Percentiles rank a stretch among this genome's conserved stretches.
These are phyloP conservation scores for Drosophila ohnishii DNA, from an alignment of 1,140 invertebrate species.

Conservation along the genomic window DNA sequence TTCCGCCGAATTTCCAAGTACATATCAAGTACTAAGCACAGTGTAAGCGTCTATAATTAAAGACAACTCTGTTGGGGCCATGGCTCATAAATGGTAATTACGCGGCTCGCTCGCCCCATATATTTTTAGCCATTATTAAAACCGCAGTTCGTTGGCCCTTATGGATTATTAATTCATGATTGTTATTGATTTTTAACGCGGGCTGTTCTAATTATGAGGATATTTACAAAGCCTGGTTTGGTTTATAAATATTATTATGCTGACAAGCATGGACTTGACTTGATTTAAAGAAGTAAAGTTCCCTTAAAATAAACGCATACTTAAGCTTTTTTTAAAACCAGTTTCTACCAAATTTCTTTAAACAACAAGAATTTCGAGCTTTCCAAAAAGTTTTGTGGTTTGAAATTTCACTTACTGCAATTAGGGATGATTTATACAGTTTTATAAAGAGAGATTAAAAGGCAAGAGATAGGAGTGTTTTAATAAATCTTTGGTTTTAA, in stretches of 20 bases:
- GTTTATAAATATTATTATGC: too few species aligned
- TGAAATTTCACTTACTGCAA: constrained; percentile 3
- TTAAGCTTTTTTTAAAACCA: background rate
- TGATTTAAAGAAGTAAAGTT: background rate
- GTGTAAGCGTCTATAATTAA: constrained; percentile 39
- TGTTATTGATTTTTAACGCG: constrained; percentile 56
- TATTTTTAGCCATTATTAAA: constrained; percentile 41
- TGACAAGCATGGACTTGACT: background rate
- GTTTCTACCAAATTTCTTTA: background rate
- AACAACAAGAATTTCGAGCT: background rate
- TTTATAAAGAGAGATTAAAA: background rate
- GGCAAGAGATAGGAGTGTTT: background rate
- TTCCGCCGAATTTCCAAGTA: constrained; percentile 5
- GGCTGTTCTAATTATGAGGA: constrained; percentile 8
- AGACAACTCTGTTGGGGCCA: constrained; percentile 27
- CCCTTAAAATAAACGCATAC: background rate
- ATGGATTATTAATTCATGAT: constrained; percentile 55
- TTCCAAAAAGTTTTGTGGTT: background rate
- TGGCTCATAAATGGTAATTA: constrained; percentile 64
- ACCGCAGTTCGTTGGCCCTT: constrained; percentile 64
- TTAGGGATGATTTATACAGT: constrained; percentile 25
- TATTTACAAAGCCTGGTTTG: background rate
- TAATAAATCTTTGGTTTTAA: too few species aligned
- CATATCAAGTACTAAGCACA: constrained; percentile 8
- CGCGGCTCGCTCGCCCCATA: constrained; percentile 11